Evolutionary conservation across 2,797 vertebrate genomes (phyloP).

Genomic region (Aplochiton taeniatus): DNA sequence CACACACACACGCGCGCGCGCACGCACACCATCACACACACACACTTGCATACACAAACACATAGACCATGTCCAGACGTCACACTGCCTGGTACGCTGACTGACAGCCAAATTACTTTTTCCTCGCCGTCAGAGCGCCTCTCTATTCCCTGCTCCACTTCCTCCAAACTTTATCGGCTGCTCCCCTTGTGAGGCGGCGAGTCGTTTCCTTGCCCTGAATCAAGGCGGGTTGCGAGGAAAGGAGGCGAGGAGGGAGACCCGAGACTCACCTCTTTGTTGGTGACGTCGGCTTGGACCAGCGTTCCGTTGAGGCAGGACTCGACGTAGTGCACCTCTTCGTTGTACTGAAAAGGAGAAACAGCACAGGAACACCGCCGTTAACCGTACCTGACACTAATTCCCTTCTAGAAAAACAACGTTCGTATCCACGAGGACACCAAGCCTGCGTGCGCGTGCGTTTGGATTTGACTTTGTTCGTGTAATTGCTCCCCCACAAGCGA

Average conservation of each 20-base stretch:
- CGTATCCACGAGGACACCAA: no score
- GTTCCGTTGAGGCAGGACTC: constrained; percentile 94
- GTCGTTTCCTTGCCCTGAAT: no score
- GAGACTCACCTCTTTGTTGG: constrained; percentile 93
- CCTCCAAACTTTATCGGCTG: not conserved
- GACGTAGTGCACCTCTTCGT: constrained; percentile 93
- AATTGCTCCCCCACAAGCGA: no score
- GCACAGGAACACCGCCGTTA: not conserved
- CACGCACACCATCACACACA: not conserved
- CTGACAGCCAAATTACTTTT: constrained; percentile 8
- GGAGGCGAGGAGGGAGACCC: not conserved
- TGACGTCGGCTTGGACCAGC: constrained; percentile 93
- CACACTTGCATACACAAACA: not conserved
- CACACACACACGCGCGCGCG: not conserved
- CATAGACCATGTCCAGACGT: not conserved
- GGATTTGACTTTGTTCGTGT: no score
- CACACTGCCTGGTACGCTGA: constrained; percentile 4
- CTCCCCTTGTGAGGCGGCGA: not conserved
- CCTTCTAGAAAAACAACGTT: no score
- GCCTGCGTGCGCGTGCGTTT: no score
- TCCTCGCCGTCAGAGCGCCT: not conserved
- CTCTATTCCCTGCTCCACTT: no score
- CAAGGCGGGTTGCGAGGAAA: no score
- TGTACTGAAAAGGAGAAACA: constrained; percentile 81
- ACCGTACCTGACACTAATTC: no score